phyloP scores from a whole-genome alignment of 2,113 vertebrate genomes.

The Dunckerocampus dactyliophorus region DNA sequence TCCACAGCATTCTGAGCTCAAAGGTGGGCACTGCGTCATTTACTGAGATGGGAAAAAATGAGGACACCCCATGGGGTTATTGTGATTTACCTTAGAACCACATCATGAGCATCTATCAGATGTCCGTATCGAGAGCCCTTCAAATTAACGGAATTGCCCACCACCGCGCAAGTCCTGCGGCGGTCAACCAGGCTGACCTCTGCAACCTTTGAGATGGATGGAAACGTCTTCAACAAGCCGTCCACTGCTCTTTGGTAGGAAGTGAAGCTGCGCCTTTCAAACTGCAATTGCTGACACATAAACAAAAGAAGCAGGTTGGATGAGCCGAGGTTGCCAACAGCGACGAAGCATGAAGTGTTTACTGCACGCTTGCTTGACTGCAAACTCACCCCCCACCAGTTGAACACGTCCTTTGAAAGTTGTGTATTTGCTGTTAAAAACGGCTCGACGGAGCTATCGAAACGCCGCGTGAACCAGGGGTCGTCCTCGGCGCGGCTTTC shows the following conservation, averaged over 20 bases:
- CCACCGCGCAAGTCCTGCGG: slow-evolving; percentile 81
- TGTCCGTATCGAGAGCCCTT: slow-evolving; percentile 72
- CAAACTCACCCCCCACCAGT: slow-evolving; percentile 44
- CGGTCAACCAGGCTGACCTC: slow-evolving; percentile 29
- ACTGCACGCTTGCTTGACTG: too few relatives aligned
- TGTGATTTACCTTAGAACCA: slow-evolving; percentile 77
- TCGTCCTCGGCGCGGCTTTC: background rate
- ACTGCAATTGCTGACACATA: slow-evolving; percentile 64
- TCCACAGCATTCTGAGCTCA: too few relatives aligned
- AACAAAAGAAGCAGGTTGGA: background rate
- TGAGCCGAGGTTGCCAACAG: background rate
- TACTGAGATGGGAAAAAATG: too few relatives aligned
- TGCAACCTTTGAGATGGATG: slow-evolving; percentile 55
- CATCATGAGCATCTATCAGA: slow-evolving; percentile 78
- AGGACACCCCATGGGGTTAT: background rate
- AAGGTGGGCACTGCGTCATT: too few relatives aligned
- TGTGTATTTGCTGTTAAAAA: background rate
- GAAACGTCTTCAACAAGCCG: slow-evolving; percentile 75
- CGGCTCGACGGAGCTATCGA: background rate
- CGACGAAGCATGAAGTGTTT: too few relatives aligned
- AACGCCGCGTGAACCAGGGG: background rate
- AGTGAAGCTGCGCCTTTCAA: slow-evolving; percentile 45
- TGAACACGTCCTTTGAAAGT: slow-evolving; percentile 5
- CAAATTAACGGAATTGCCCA: slow-evolving; percentile 87
- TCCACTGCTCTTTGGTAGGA: slow-evolving; percentile 57